Conservation (phyloP, 1,140 invertebrate species). For the Coenobita brevimanus region DNA sequence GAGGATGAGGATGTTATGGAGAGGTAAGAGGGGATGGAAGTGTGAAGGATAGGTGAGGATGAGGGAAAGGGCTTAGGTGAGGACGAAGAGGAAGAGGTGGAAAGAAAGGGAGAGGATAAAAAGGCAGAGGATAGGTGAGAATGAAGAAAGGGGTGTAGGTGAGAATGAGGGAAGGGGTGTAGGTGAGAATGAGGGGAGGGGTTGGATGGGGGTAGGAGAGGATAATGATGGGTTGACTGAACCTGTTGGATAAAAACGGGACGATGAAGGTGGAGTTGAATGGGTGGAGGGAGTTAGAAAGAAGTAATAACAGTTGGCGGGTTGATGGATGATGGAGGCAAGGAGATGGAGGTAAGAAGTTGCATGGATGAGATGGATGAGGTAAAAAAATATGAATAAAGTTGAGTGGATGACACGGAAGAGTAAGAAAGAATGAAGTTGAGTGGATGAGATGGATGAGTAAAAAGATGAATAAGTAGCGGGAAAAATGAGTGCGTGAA, state of each 20-base stretch:
- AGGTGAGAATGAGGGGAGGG: not conserved
- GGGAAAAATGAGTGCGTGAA: no score
- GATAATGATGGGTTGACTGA: not conserved
- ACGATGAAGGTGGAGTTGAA: not conserved
- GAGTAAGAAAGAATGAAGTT: no score
- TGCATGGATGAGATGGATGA: no score
- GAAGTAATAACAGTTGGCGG: not conserved
- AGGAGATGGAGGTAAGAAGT: not conserved
- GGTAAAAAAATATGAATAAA: no score
- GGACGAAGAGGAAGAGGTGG: not conserved
- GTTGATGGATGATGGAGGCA: not conserved
- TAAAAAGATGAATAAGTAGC: no score
- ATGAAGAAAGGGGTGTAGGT: not conserved
- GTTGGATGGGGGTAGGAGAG: not conserved
- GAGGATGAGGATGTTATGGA: no score
- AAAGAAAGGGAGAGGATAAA: not conserved
- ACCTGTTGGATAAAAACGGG: not conserved
- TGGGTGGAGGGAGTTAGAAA: not conserved
- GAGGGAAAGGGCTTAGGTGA: not conserved
- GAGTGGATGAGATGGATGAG: no score
- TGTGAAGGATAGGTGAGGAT: not conserved
- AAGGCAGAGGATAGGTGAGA: not conserved
- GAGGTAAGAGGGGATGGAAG: not conserved
- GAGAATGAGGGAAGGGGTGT: not conserved
- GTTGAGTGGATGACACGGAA: no score